phyloP scores from a whole-genome alignment of 2,888 invertebrate species.

The Stenolophus ochropezus region DNA sequence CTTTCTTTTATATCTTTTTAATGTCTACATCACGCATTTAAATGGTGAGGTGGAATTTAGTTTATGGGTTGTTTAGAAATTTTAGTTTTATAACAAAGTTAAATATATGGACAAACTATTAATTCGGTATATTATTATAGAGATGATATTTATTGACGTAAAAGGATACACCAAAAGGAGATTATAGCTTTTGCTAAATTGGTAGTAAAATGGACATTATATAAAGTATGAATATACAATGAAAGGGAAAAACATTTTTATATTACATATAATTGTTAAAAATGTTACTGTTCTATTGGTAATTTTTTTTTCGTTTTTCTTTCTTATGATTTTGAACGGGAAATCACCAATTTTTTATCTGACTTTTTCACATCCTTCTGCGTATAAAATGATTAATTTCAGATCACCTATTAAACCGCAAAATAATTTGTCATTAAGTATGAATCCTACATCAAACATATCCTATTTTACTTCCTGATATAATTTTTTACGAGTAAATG shows the following conservation, averaged over 20 bases:
- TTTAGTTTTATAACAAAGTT: background rate
- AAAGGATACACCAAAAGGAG: background rate
- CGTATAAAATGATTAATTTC: slow-evolving; percentile 9
- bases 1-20: slow-evolving; percentile 22
- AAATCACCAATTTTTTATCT: slow-evolving; percentile 15
- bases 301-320: too few species aligned
- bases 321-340: slow-evolving; percentile 13
- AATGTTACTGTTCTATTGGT: too few species aligned
- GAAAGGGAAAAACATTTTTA: too few species aligned
- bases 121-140: background rate
- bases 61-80: slow-evolving; percentile 22
- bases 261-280: too few species aligned
- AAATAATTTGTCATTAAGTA: background rate
- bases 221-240: too few species aligned
- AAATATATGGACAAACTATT: background rate
- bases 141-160: background rate
- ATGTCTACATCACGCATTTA: slow-evolving; percentile 15
- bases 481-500: background rate
- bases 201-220: too few species aligned
- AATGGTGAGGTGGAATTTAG: background rate
- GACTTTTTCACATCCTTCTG: slow-evolving; percentile 16
- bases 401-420: background rate
- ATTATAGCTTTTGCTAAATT: too few species aligned
- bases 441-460: background rate
- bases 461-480: background rate